Conservation (phyloP, 2,888 invertebrate genomes). For the Hermaeophaga mercurialis region DNA sequence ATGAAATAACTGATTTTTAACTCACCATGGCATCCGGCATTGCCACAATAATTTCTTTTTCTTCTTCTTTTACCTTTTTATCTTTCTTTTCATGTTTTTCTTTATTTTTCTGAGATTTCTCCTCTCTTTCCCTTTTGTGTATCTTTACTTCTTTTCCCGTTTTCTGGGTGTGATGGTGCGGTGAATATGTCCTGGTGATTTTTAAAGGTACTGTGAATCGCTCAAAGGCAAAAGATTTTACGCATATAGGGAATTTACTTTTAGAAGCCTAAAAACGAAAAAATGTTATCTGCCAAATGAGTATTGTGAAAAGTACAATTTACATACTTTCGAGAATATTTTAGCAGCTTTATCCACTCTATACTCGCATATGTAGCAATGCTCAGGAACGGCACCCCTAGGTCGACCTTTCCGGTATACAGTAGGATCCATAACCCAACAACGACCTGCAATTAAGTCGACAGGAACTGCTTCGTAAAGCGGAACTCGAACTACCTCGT, state of each 20-base stretch:
- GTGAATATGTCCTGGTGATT: conserved; percentile 86
- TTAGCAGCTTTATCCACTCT: conserved; percentile 92
- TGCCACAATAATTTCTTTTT: no score
- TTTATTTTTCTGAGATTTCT: no score
- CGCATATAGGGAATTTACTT: conserved; percentile 85
- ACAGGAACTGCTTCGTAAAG: conserved; percentile 96
- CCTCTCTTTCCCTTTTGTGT: no score
- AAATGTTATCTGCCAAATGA: no score
- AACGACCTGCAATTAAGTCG: conserved; percentile 90
- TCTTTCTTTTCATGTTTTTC: no score
- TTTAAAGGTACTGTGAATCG: conserved; percentile 82
- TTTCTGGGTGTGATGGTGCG: no score
- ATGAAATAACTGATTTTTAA: no score
- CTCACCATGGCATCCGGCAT: no score
- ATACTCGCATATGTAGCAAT: conserved; percentile 96
- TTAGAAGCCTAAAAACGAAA: conserved; percentile 66
- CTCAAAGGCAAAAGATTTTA: conserved; percentile 92
- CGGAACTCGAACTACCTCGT: conserved; percentile 94
- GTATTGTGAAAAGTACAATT: no score
- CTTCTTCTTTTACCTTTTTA: no score
- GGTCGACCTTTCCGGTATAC: conserved; percentile 92
- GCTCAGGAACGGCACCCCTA: conserved; percentile 80
- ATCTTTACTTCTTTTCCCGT: no score
- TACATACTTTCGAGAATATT: conserved; percentile 78
- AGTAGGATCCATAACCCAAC: conserved; percentile 93